phyloP scores from a whole-genome alignment of 2,797 vertebrate genomes.

The Coreius guichenoti region DNA sequence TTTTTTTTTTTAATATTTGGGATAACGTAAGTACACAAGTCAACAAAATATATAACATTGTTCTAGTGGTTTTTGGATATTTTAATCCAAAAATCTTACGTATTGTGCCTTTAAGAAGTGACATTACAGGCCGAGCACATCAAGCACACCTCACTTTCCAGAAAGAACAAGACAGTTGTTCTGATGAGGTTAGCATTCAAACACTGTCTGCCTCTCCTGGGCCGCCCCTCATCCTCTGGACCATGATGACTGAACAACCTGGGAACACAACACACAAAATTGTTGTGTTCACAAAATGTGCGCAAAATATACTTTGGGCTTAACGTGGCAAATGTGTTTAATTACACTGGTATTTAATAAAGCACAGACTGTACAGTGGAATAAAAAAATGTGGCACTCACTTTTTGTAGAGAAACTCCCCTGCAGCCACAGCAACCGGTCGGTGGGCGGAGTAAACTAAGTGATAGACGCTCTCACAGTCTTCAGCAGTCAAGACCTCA shows the following conservation, averaged over 20 bases:
- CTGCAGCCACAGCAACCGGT: constrained; percentile 86
- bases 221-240: constrained; percentile 84
- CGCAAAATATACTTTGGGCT: neutral
- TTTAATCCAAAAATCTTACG: no score
- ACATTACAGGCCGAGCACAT: constrained; percentile 1
- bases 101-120: neutral
- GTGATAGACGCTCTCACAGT: constrained; percentile 91
- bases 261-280: neutral
- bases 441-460: constrained; percentile 90
- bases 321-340: neutral
- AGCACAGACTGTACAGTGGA: neutral
- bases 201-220: constrained; percentile 87
- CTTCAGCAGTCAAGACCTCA: constrained; percentile 88
- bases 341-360: constrained; percentile 11
- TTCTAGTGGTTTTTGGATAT: no score
- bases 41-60: no score
- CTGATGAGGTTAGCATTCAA: constrained; percentile 89
- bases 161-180: constrained; percentile 89
- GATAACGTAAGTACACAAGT: no score
- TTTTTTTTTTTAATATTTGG: no score
- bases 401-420: constrained; percentile 92
- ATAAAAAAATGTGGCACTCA: constrained; percentile 67
- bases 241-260: constrained; percentile 88
- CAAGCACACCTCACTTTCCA: constrained; percentile 86
- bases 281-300: neutral